phyloP scores from a whole-genome alignment of 2,888 invertebrate species.

The Lasioglossum morio region DNA sequence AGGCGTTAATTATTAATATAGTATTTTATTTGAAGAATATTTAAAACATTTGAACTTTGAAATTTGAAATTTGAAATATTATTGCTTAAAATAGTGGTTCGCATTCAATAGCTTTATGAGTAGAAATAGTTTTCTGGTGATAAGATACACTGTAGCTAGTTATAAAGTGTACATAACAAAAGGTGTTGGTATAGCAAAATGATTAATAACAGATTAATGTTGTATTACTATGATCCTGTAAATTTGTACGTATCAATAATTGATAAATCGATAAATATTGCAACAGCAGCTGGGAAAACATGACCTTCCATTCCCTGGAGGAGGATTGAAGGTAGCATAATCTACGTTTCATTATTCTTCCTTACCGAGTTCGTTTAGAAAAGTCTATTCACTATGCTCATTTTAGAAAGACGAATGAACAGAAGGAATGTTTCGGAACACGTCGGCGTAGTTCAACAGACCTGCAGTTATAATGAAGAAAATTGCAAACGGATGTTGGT shows the following conservation, averaged over 20 bases:
- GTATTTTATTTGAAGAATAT: no score
- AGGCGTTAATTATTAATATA: no score
- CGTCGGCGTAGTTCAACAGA: constrained; percentile 23
- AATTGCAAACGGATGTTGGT: constrained; percentile 51
- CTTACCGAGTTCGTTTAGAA: neutral
- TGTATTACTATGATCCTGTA: neutral
- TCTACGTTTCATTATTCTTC: neutral
- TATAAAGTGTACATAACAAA: neutral
- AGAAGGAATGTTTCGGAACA: constrained; percentile 33
- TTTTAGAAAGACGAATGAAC: constrained; percentile 34
- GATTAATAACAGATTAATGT: neutral
- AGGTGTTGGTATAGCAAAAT: neutral
- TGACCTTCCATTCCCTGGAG: neutral
- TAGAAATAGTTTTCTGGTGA: no score
- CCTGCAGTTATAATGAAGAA: constrained; percentile 53
- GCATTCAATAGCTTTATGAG: no score
- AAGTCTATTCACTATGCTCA: neutral
- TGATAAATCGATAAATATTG: neutral
- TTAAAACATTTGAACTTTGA: no score
- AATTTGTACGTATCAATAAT: neutral
- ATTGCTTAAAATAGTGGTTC: no score
- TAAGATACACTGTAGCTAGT: no score
- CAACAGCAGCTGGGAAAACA: neutral
- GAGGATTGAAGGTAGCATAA: neutral
- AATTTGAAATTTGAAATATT: no score